Evolutionary conservation across 2,888 invertebrate genomes (phyloP), one percentile per base, ranked within the genome.

Genomic region (Euproctis similis): DNA sequence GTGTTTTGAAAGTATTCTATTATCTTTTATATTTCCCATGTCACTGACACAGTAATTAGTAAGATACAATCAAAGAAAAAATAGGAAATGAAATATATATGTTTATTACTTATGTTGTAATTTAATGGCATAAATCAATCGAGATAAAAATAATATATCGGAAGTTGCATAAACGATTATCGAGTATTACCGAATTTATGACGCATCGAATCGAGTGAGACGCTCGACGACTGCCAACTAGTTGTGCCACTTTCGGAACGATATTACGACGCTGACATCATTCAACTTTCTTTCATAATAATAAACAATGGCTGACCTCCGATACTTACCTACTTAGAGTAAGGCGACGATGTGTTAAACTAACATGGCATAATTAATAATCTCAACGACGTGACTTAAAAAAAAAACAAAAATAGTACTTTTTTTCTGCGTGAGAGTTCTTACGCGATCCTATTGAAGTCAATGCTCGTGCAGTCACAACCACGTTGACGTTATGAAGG

Each of bases 261-360:
- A 43, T 46, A 47, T 48, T 53, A 46, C 62, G 77, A 73, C 81
- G 77, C 55, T 78, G 81, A 80, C 81, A 69, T 66, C 65, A 59
- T 49, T 49, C 46, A 39, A 62, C 66, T 72, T 72, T 71, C 65
- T 65, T 70, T 67, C 67, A 69, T 57, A 71, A 75, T 52, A 65
- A 17, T 24, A 64, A 70, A 75, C 71, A 75, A 71, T 60, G 54
- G 56, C 39, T 62, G 65, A 63, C 68, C 65, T 48, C 44, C n/a
- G n/a, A n/a, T n/a, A n/a, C n/a, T n/a, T n/a, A n/a, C n/a, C n/a
- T n/a, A n/a, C n/a, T n/a, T n/a, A n/a, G n/a, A n/a, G n/a, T n/a
- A n/a, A n/a, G n/a, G n/a, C n/a, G n/a, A n/a, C n/a, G n/a, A n/a
- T n/a, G n/a, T n/a, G n/a, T n/a, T n/a, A n/a, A n/a, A n/a, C n/a